phyloP scores from a whole-genome alignment of 2,888 invertebrate genomes.

The Rambutsinella grinnellia region DNA sequence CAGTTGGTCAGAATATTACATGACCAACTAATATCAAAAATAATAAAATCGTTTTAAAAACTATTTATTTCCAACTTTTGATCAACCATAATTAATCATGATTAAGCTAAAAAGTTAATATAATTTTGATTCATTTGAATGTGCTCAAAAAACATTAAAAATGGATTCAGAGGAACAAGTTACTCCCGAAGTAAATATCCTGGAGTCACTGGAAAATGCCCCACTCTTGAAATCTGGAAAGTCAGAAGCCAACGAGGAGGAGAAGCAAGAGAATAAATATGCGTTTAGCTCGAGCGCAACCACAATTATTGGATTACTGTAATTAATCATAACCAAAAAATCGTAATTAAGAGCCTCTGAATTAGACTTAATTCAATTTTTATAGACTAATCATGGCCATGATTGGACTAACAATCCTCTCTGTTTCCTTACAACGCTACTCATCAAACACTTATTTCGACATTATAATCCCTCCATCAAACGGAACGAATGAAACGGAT shows the following conservation, averaged over 20 bases:
- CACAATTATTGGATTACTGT: slow-evolving; percentile 26
- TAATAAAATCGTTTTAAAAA: too few species aligned
- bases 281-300: slow-evolving; percentile 15
- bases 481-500: too few species aligned
- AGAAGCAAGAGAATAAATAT: not conserved
- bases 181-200: too few species aligned
- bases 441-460: slow-evolving; percentile 26
- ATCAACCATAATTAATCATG: too few species aligned
- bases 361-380: not conserved
- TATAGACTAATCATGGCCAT: slow-evolving; percentile 8
- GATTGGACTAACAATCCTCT: slow-evolving; percentile 14
- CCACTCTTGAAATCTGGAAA: not conserved
- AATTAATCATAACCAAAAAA: not conserved
- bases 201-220: not conserved
- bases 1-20: too few species aligned
- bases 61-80: too few species aligned
- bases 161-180: too few species aligned
- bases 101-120: too few species aligned
- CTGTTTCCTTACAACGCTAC: slow-evolving; percentile 25
- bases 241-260: not conserved
- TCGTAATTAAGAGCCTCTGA: not conserved
- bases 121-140: too few species aligned
- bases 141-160: too few species aligned
- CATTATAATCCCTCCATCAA: slow-evolving; percentile 14
- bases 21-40: too few species aligned